Evolutionary conservation across 1,140 invertebrate genomes (phyloP), one percentile per base, ranked within the genome.

Genomic region (Eciton burchellii): DNA sequence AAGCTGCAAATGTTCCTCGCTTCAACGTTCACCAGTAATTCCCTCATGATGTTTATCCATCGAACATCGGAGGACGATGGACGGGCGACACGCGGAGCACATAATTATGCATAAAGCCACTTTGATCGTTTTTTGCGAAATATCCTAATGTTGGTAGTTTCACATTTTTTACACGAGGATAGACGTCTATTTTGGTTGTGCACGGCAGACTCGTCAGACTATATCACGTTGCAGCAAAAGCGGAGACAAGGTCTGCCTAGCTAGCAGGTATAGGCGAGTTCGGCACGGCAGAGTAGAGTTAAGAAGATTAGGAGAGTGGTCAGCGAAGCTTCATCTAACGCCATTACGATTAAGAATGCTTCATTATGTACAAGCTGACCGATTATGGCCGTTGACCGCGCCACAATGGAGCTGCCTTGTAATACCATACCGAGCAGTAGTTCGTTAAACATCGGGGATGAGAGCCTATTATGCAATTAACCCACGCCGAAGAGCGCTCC

Each of bases 271-370:
- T 88, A 87, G 57, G 35, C 29, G 73, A 88, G 84, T 88, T 81
- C 77, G n/a, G 29, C 60, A 85, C 74, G 74, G 60, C 47, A 57
- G 49, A 81, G 29, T 72, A 62, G 52, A 74, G 83, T 85, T 91
- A 90, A 91, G 88, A 84, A 70, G 85, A 92, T 92, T 91, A 92
- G 90, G 89, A 91, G 89, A 91, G 89, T 91, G 86, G 90, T 89
- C 90, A 83, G 83, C 82, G 84, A 86, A 85, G 85, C 86, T 86
- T 89, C 88, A 88, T 70, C 66, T 77, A 89, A 91, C 79, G 83
- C 86, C 89, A 92, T 93, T 91, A 90, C 87, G 89, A 92, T 92
- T 92, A 92, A 90, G 90, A 88, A 92, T 89, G 91, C 89, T 88
- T 92, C 92, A 91, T 92, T 92, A 91, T 90, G 85, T 84, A 76